Evolutionary conservation across 2,888 invertebrate species (phyloP).

Genomic region (Cotesia congregata): DNA sequence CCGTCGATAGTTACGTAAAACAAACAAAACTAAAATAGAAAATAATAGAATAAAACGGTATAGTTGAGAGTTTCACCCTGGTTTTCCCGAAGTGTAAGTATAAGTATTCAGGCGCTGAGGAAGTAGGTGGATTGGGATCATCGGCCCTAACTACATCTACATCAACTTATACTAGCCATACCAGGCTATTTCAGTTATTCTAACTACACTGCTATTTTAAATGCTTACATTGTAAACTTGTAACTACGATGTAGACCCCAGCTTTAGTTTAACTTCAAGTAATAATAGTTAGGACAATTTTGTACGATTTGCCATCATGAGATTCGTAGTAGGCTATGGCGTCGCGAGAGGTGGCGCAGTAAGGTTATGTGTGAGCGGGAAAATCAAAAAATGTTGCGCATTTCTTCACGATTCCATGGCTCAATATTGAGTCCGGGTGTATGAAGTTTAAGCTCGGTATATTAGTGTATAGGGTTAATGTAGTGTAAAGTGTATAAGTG

Average conservation of each 20-base stretch:
- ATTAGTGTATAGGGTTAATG: too few species aligned
- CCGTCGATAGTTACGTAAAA: too few species aligned
- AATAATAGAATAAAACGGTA: slow-evolving; percentile 45
- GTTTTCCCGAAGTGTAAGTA: neutral
- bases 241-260: slow-evolving; percentile 34
- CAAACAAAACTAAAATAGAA: too few species aligned
- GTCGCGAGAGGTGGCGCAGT: too few species aligned
- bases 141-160: slow-evolving; percentile 61
- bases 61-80: slow-evolving; percentile 22
- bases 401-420: too few species aligned
- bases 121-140: slow-evolving; percentile 61
- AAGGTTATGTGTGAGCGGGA: too few species aligned
- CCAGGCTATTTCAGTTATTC: slow-evolving; percentile 63
- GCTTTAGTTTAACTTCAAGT: slow-evolving; percentile 1
- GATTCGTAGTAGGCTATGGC: too few species aligned
- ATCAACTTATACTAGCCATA: slow-evolving; percentile 67
- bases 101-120: slow-evolving; percentile 47
- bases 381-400: too few species aligned
- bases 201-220: slow-evolving; percentile 55
- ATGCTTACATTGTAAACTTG: neutral
- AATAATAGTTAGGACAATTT: neutral
- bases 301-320: too few species aligned
- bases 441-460: too few species aligned
- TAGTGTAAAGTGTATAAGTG: too few species aligned
- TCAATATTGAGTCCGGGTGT: too few species aligned